phyloP scores from a whole-genome alignment of 2,113 vertebrate genomes.

The Toxotes jaculatrix region DNA sequence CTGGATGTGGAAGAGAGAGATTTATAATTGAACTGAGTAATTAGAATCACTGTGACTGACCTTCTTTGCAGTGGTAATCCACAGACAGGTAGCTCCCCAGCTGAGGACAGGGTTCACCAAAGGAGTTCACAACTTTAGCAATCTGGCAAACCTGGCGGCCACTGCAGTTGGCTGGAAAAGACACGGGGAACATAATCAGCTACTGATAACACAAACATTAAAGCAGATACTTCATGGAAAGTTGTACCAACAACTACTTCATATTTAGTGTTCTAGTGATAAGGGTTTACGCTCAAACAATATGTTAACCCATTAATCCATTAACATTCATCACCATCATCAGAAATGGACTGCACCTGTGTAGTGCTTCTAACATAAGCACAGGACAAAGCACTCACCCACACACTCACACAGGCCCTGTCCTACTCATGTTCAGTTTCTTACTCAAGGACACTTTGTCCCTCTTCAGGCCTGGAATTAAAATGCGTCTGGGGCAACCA shows the following conservation, averaged over 20 bases:
- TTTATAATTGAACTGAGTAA: not conserved
- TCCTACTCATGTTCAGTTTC: not conserved
- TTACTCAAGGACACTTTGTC: no score
- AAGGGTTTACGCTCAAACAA: not conserved
- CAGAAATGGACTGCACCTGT: not conserved
- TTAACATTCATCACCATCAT: not conserved
- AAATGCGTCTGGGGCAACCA: no score
- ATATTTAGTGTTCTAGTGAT: not conserved
- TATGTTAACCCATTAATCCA: not conserved
- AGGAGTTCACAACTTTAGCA: conserved; percentile 81
- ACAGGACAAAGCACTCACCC: not conserved
- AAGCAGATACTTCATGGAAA: not conserved
- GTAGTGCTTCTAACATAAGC: not conserved
- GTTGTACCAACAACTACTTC: not conserved
- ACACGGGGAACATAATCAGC: not conserved
- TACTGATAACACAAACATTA: not conserved
- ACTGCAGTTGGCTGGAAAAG: conserved; percentile 84
- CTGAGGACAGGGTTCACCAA: conserved; percentile 87
- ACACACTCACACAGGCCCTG: not conserved
- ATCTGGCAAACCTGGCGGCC: conserved; percentile 89
- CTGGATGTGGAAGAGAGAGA: not conserved
- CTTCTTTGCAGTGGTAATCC: conserved; percentile 89
- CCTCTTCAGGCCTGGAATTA: no score
- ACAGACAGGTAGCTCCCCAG: conserved; percentile 89
- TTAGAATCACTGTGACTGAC: conserved; percentile 74